Base-by-base conservation (phyloP, 2,797 vertebrate species). In the Notoglanidium macrostoma region DNA sequence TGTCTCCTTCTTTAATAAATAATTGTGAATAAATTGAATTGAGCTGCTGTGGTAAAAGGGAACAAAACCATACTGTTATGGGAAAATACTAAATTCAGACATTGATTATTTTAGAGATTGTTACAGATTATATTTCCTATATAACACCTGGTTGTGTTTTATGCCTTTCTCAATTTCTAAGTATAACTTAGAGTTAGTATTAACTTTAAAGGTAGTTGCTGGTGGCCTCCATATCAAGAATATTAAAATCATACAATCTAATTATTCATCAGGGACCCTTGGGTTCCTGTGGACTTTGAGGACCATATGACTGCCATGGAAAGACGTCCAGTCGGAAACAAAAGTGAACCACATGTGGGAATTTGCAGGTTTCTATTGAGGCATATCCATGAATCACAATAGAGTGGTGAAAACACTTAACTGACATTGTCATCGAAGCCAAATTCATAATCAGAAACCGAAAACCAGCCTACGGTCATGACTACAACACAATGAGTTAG, bases 401-500 rank as follows among this genome's bases (percentile, higher is more conserved):
- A 82, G 80, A 49, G 11, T 3, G 44, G n/a, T 81, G 40, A 81
- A 46, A 81, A n/a, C 12, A 3, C 57, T 9, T 14, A 67, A 67
- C 80, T 12, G 35, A 61, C 57, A 61, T 44, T 46, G 78, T n/a
- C 21, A 44, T 6, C 19, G 61, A 51, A 67, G 61, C 80, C 80
- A 65, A 46, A 63, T 81, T 61, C 10, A 82, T 19, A 65, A 81
- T 29, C 26, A 65, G 10, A 65, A 29, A 19, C 17, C 44, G 0
- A 12, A 29, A 51, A 67, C 4, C 9, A 67, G 17, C 80, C 80
- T 83, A 67, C 26, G 4, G 26, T 49, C 44, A 21, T 83, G 55
- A 61, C 55, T 46, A 49, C 55, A 74, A 85, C 70, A 74, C 68
- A 85, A 85, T 82, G 70, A 61, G 35, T 29, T 44, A 85, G 84